A percentile compares a stretch with the other conserved stretches of the same genome.
Conservation (phyloP, 2,797 vertebrate genomes). For the Hippocampus kuda region DNA sequence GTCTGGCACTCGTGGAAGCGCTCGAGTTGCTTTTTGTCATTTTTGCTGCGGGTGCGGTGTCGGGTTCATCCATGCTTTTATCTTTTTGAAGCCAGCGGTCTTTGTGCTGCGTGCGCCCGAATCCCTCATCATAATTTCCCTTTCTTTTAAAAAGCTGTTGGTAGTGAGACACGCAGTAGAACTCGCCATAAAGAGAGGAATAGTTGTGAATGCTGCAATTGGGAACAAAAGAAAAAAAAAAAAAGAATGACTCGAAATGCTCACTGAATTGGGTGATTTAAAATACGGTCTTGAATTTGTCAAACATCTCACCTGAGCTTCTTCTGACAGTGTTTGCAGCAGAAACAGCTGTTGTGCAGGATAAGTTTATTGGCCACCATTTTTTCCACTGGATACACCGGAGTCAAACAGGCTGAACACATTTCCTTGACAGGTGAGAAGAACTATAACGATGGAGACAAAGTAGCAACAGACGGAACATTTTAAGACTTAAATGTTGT, state of each 20-base stretch:
- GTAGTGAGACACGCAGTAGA: conserved; percentile 77
- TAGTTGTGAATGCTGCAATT: conserved; percentile 75
- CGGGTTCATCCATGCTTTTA: conserved; percentile 37
- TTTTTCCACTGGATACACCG: conserved; percentile 71
- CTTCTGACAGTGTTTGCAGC: conserved; percentile 74
- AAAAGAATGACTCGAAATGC: background rate
- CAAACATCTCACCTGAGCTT: conserved; percentile 85
- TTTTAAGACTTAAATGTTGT: background rate
- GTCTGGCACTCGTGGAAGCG: conserved; percentile 11
- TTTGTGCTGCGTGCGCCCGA: conserved; percentile 68
- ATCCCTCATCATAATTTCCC: conserved; percentile 70
- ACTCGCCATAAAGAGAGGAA: conserved; percentile 67
- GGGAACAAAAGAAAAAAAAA: conserved; percentile 31
- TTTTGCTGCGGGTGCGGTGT: conserved; percentile 22
- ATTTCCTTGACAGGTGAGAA: conserved; percentile 61
- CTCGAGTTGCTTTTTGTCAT: conserved; percentile 20
- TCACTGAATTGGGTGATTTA: conserved; percentile 6
- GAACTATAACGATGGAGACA: conserved; percentile 57
- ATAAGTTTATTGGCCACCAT: conserved; percentile 64
- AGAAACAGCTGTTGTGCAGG: conserved; percentile 75
- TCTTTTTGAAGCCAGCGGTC: conserved; percentile 63
- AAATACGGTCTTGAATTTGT: background rate
- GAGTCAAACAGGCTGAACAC: conserved; percentile 71
- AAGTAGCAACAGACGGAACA: background rate
- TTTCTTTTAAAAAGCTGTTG: conserved; percentile 69